phyloP scores from a whole-genome alignment of 2,113 vertebrate genomes.

The Hypomesus transpacificus region DNA sequence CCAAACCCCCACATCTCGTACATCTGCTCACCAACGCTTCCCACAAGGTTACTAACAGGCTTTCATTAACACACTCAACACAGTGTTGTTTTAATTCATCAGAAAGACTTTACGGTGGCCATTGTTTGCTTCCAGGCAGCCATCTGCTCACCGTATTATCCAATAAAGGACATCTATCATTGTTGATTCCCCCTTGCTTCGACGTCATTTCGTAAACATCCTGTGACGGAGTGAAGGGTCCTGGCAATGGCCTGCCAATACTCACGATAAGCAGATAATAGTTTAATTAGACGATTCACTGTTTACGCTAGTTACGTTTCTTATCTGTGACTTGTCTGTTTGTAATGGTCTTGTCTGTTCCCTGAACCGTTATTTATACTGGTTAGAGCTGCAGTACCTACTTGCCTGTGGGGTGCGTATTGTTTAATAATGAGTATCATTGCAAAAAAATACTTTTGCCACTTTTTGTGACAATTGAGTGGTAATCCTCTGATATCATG shows the following conservation, averaged over 20 bases:
- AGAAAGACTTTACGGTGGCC: background rate
- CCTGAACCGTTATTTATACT: background rate
- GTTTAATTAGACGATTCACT: background rate
- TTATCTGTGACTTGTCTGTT: background rate
- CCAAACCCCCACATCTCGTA: background rate
- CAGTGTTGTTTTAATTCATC: background rate
- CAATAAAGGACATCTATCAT: conserved; percentile 15
- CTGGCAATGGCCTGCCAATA: background rate
- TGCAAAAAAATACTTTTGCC: no score
- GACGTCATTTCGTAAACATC: background rate
- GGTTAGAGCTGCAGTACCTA: background rate
- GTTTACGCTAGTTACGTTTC: background rate
- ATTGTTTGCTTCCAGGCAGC: conserved; percentile 15
- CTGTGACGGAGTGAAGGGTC: background rate
- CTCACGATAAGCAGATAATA: background rate
- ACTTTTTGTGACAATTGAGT: no score
- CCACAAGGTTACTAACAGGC: background rate
- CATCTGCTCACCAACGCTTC: background rate
- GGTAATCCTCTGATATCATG: no score
- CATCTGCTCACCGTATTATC: conserved; percentile 16
- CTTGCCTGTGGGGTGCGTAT: background rate
- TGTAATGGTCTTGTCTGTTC: background rate
- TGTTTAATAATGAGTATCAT: no score
- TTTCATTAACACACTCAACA: background rate
- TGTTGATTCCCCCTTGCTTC: conserved; percentile 7